phyloP scores from a whole-genome alignment of 2,797 vertebrate species.

The Falco columbarius region DNA sequence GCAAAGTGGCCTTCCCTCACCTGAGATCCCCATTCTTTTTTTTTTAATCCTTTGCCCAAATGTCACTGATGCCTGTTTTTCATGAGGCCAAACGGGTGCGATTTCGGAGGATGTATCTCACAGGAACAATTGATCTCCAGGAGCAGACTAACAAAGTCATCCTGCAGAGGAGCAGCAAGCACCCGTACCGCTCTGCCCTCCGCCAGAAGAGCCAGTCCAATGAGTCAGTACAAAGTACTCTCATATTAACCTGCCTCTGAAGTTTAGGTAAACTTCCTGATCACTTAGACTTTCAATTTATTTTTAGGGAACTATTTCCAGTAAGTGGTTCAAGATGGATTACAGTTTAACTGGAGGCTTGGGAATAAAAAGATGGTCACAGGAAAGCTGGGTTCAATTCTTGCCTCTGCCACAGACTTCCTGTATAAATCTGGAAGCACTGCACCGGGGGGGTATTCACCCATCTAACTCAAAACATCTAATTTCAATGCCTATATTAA shows the following conservation, averaged over 20 bases:
- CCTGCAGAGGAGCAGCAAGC: rapidly evolving
- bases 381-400: constrained; percentile 69
- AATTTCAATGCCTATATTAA: constrained; percentile 23
- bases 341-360: constrained; percentile 45
- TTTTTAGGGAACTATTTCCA: constrained; percentile 57
- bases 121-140: neutral
- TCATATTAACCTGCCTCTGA: constrained; percentile 40
- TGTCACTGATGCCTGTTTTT: neutral
- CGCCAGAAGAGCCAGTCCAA: neutral
- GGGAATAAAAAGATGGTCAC: constrained; percentile 53
- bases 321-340: constrained; percentile 61
- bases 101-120: neutral
- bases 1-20: neutral
- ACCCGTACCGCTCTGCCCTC: neutral
- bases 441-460: neutral
- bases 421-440: constrained; percentile 36
- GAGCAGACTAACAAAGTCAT: neutral
- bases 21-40: neutral
- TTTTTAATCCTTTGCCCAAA: neutral
- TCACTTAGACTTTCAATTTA: constrained; percentile 54
- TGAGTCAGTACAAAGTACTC: neutral
- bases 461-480: constrained; percentile 29
- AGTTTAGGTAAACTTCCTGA: constrained; percentile 53
- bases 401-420: constrained; percentile 66
- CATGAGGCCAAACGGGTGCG: neutral